phyloP scores from a whole-genome alignment of 2,797 vertebrate genomes.

The Pipistrellus pygmaeus region DNA sequence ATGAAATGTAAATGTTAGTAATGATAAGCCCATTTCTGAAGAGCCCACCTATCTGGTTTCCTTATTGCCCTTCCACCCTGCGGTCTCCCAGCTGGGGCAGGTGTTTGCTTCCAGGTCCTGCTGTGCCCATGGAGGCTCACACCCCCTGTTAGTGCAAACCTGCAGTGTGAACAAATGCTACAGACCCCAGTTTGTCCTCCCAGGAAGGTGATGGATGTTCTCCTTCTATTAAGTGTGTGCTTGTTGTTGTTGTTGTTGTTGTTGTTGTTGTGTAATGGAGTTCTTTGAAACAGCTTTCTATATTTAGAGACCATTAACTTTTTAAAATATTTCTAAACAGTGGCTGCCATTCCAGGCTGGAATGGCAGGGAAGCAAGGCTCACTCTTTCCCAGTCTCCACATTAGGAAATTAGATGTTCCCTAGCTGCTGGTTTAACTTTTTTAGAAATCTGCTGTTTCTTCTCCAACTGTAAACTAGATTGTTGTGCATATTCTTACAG shows the following conservation, averaged over 20 bases:
- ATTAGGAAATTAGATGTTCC: neutral
- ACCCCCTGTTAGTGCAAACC: accelerated
- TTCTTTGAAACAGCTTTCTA: neutral
- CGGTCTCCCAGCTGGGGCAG: neutral
- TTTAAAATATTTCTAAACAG: neutral
- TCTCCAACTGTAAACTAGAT: neutral
- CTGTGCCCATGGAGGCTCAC: neutral
- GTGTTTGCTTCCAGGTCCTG: neutral
- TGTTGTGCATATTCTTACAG: neutral
- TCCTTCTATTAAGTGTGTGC: neutral
- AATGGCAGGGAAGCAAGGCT: neutral
- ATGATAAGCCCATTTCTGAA: neutral
- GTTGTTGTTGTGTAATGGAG: neutral
- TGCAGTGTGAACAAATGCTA: neutral
- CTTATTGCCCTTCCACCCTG: neutral
- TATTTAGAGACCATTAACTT: neutral
- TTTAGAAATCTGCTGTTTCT: neutral
- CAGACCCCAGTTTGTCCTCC: neutral
- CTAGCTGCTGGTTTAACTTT: neutral
- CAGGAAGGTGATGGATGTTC: neutral
- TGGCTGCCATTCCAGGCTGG: neutral
- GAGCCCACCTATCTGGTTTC: neutral
- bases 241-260: neutral
- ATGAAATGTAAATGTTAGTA: neutral
- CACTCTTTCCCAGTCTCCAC: neutral